Percentiles rank a stretch among this genome's conserved stretches.
These are phyloP conservation scores for Apamea anceps DNA, from an alignment of 2,888 invertebrate species.

Conservation along the genomic window DNA sequence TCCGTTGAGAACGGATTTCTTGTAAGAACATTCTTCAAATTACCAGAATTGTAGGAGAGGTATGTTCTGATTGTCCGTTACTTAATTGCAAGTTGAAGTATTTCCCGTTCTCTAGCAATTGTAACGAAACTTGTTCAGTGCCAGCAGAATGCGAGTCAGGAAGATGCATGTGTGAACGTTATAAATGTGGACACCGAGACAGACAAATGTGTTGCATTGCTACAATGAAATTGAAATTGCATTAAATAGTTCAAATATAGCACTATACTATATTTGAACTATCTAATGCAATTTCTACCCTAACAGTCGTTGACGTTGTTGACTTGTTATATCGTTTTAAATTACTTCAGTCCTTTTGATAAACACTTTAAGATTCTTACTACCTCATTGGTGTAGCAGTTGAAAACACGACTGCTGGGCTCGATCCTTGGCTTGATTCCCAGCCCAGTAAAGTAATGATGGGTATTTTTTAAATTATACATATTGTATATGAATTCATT, in stretches of 20 bases:
- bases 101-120: conserved; percentile 46
- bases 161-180: conserved; percentile 27
- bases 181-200: conserved; percentile 35
- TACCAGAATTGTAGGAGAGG: conserved; percentile 32
- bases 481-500: neutral
- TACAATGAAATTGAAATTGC: too few relatives aligned
- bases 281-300: conserved; percentile 6
- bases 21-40: conserved; percentile 35
- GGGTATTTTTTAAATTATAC: too few relatives aligned
- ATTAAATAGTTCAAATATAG: too few relatives aligned
- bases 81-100: conserved; percentile 60
- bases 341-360: neutral
- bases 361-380: neutral
- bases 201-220: conserved; percentile 12
- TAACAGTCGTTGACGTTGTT: neutral
- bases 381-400: neutral
- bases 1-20: conserved; percentile 17
- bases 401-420: neutral
- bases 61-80: conserved; percentile 51
- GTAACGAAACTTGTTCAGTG: conserved; percentile 49
- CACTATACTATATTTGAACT: conserved; percentile 4
- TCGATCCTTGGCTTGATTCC: neutral
- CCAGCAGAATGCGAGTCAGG: conserved; percentile 29
- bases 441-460: neutral
- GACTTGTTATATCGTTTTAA: neutral